Conservation (phyloP, 2,888 invertebrate species). For the Hydropsyche betteni region DNA sequence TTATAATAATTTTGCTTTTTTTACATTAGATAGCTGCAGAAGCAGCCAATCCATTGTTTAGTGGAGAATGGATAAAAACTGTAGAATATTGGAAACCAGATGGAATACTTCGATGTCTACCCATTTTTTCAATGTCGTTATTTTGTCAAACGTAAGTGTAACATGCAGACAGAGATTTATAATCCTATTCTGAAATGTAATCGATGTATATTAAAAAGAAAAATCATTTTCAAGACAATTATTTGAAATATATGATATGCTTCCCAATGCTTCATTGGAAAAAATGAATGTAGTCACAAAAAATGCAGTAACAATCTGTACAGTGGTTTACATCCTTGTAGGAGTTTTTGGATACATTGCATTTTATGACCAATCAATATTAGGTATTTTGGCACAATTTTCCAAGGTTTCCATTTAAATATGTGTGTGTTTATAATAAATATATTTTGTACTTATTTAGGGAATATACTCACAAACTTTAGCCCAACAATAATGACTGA, state of each 20-base stretch:
- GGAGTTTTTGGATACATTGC: conserved; percentile 95
- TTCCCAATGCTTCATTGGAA: conserved; percentile 86
- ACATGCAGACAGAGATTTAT: background rate
- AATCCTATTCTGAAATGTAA: conserved; percentile 18
- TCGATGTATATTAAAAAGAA: conserved; percentile 30
- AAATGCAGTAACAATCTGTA: conserved; percentile 91
- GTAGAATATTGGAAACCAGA: conserved; percentile 84
- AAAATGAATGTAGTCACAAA: conserved; percentile 89
- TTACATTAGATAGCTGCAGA: conserved; percentile 76
- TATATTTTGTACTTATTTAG: conserved; percentile 60
- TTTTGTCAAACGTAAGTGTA: conserved; percentile 91
- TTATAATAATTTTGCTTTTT: conserved; percentile 27
- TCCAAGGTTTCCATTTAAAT: too few relatives aligned
- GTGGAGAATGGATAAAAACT: conserved; percentile 76
- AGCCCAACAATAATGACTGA: conserved; percentile 84
- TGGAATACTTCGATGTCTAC: conserved; percentile 90
- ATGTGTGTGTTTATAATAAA: background rate
- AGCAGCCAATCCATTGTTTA: conserved; percentile 77
- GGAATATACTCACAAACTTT: conserved; percentile 91
- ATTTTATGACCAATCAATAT: conserved; percentile 79
- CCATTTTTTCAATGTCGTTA: conserved; percentile 96
- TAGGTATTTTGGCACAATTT: conserved; percentile 63
- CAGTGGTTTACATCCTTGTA: conserved; percentile 87
- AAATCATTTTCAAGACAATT: conserved; percentile 72
- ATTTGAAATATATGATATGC: conserved; percentile 91